Percentiles rank a stretch among this genome's conserved stretches.
Evolutionary conservation across 2,797 vertebrate species (phyloP).

Genomic region (Falco biarmicus): DNA sequence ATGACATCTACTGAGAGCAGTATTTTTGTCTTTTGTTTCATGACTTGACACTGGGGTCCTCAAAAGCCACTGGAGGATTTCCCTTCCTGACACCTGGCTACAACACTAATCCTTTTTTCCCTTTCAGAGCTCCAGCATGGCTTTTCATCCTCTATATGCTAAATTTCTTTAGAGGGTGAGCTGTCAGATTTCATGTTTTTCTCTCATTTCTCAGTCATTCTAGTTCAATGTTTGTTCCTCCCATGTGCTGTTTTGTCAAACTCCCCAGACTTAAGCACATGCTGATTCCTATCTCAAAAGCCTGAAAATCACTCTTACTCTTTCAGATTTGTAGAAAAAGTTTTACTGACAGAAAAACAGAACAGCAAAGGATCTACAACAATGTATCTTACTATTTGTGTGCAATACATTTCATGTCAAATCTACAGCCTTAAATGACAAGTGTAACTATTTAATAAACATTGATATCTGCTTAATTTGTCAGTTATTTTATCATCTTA

Average conservation of each 20-base stretch:
- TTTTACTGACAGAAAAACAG: slow-evolving; percentile 14
- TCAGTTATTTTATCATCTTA: not conserved
- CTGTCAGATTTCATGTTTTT: not conserved
- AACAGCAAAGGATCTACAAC: not conserved
- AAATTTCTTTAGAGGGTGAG: not conserved
- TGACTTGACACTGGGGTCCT: not conserved
- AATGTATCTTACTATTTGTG: not conserved
- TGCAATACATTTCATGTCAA: not conserved
- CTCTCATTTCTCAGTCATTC: slow-evolving; percentile 19
- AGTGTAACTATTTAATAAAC: slow-evolving; percentile 26
- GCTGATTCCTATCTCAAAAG: not conserved
- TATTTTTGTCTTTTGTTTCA: slow-evolving; percentile 2
- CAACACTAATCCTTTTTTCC: not conserved
- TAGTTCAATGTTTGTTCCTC: not conserved
- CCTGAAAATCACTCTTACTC: not conserved
- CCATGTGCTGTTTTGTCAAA: not conserved
- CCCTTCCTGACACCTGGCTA: not conserved
- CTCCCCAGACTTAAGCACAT: not conserved
- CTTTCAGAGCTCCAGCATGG: not conserved
- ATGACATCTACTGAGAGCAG: not conserved
- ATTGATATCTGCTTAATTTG: not conserved
- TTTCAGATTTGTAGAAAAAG: not conserved
- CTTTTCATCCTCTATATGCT: not conserved
- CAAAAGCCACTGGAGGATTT: not conserved
- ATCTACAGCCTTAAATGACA: slow-evolving; percentile 29